Evolutionary conservation across 2,797 vertebrate species (phyloP).

Genomic region (Falco novaeseelandiae): DNA sequence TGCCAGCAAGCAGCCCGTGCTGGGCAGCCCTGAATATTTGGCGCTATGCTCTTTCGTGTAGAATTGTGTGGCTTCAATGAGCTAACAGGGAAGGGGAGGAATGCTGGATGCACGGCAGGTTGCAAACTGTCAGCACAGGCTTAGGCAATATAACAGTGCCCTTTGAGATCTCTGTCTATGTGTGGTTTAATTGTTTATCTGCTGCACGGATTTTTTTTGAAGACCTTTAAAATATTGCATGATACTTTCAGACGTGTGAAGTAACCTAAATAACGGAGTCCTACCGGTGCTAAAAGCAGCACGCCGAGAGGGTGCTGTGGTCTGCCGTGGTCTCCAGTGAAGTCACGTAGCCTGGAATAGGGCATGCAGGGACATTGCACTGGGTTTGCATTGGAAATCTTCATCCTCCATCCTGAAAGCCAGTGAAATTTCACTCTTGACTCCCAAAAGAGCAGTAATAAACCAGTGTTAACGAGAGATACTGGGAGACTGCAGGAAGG

Average conservation of each 20-base stretch:
- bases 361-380: background rate
- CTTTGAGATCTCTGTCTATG: background rate
- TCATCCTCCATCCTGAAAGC: background rate
- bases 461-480: conserved; percentile 56
- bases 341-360: background rate
- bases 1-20: background rate
- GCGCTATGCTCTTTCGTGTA: background rate
- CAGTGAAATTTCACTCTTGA: conserved; percentile 21
- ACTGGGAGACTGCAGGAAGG: conserved; percentile 17
- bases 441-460: conserved; percentile 40
- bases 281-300: background rate
- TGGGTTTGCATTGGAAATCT: background rate
- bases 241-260: background rate
- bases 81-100: background rate
- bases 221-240: background rate
- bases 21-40: background rate
- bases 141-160: background rate
- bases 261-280: background rate
- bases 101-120: background rate
- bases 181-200: background rate
- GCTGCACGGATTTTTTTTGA: background rate
- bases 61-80: background rate
- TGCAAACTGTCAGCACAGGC: background rate
- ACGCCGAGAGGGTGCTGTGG: background rate
- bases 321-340: background rate